phyloP scores from a whole-genome alignment of 1,140 invertebrate genomes.

The Dryas iulia region DNA sequence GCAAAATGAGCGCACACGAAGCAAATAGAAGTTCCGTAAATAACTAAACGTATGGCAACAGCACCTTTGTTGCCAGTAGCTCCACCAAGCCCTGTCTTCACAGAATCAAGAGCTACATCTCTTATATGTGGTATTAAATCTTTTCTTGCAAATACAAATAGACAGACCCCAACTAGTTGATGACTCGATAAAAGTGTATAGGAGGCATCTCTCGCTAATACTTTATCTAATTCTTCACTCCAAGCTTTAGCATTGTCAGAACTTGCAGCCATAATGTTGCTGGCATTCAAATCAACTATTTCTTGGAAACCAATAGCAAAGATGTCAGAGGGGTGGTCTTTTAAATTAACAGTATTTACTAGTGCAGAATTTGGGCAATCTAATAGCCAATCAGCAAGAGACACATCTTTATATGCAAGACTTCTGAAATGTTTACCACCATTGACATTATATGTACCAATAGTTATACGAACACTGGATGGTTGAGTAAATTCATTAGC shows the following conservation, averaged over 20 bases:
- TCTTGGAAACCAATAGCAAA: slow-evolving; percentile 99
- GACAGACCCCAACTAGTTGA: slow-evolving; percentile 98
- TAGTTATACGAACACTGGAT: slow-evolving; percentile 88
- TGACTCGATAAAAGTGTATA: slow-evolving; percentile 97
- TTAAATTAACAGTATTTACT: slow-evolving; percentile 80
- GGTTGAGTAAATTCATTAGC: slow-evolving; percentile 91
- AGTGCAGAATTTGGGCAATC: slow-evolving; percentile 85
- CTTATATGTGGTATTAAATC: slow-evolving; percentile 92
- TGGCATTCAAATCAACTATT: slow-evolving; percentile 99
- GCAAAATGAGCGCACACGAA: slow-evolving; percentile 99
- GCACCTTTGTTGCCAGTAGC: slow-evolving; percentile 98
- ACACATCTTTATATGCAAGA: slow-evolving; percentile 96
- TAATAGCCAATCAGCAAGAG: slow-evolving; percentile 96
- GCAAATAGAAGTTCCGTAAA: slow-evolving; percentile 96
- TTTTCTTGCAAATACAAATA: slow-evolving; percentile 96
- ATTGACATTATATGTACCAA: slow-evolving; percentile 99
- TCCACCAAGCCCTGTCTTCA: slow-evolving; percentile 98
- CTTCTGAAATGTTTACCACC: slow-evolving; percentile 99
- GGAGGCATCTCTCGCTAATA: slow-evolving; percentile 91
- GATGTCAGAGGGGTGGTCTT: slow-evolving; percentile 90
- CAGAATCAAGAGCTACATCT: slow-evolving; percentile 96
- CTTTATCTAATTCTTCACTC: slow-evolving; percentile 96
- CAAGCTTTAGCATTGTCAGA: slow-evolving; percentile 97
- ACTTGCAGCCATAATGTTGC: slow-evolving; percentile 98
- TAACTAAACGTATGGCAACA: slow-evolving; percentile 95